Percentiles rank a stretch among this genome's conserved stretches.
Evolutionary conservation across 2,888 invertebrate genomes (phyloP).

Genomic region (Eupithecia abbreviata): DNA sequence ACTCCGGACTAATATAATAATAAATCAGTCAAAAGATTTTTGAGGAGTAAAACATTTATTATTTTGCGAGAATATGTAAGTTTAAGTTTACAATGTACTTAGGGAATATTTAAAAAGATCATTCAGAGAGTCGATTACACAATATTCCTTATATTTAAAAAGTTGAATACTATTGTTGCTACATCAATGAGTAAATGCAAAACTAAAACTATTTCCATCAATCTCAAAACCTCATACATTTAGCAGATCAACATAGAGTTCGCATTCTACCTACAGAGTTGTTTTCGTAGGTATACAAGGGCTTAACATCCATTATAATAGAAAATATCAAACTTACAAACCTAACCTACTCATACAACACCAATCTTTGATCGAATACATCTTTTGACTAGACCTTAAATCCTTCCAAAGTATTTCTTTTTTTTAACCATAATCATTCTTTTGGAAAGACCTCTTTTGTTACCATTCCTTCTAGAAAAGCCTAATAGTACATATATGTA

Average conservation of each 20-base stretch:
- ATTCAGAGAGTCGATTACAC: background rate
- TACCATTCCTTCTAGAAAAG: background rate
- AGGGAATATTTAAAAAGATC: background rate
- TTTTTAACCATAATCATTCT: background rate
- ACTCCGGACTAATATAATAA: no score
- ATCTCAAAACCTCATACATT: background rate
- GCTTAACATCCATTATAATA: background rate
- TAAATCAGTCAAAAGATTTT: background rate
- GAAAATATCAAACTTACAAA: conserved; percentile 1
- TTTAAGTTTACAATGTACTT: background rate
- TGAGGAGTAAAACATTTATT: conserved; percentile 3
- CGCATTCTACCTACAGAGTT: background rate
- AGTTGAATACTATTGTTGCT: background rate
- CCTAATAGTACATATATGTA: background rate
- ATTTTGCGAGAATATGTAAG: background rate
- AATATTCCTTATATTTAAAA: background rate
- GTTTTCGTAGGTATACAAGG: background rate
- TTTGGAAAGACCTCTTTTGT: background rate
- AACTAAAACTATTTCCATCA: background rate
- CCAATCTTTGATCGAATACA: background rate
- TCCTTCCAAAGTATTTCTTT: background rate
- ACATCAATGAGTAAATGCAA: background rate
- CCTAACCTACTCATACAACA: background rate
- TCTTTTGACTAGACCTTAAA: background rate
- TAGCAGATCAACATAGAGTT: background rate